Conservation (phyloP, 2,888 invertebrate species). For the Ypsolopha sequella region DNA sequence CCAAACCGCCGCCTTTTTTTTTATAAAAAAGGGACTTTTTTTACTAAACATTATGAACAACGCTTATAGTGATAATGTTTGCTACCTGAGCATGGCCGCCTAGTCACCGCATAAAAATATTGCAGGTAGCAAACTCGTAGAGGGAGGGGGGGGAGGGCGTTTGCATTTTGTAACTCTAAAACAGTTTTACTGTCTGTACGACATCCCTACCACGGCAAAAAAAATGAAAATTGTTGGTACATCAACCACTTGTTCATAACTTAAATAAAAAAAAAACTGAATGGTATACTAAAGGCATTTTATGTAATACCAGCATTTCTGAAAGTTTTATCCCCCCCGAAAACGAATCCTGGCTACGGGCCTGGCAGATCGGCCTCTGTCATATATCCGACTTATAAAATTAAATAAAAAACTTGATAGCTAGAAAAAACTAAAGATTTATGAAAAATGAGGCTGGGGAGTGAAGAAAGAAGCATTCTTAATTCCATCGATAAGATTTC, state of each 20-base stretch:
- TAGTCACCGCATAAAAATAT: constrained; percentile 55
- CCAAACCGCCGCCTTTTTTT: constrained; percentile 6
- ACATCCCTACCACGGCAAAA: too few relatives aligned
- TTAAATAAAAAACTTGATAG: constrained; percentile 23
- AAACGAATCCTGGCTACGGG: too few relatives aligned
- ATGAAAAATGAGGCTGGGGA: constrained; percentile 21
- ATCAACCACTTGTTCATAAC: too few relatives aligned
- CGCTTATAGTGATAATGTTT: constrained; percentile 61
- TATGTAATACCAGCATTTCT: too few relatives aligned
- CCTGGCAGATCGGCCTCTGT: constrained; percentile 67
- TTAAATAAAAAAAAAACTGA: too few relatives aligned
- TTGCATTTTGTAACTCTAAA: too few relatives aligned
- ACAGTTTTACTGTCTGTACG: too few relatives aligned
- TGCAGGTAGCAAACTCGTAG: too few relatives aligned
- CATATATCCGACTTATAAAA: constrained; percentile 54
- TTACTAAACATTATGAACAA: constrained; percentile 38
- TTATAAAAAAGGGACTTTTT: constrained; percentile 29
- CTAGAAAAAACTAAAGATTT: constrained; percentile 19
- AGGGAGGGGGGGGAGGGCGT: too few relatives aligned
- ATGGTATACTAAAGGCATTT: too few relatives aligned
- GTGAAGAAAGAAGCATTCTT: constrained; percentile 43
- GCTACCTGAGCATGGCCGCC: constrained; percentile 66
- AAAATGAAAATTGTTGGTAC: too few relatives aligned
- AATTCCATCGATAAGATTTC: constrained; percentile 68
- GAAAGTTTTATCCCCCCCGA: too few relatives aligned